Evolutionary conservation across 2,113 vertebrate genomes (phyloP).

Genomic region (Grantiella picta): DNA sequence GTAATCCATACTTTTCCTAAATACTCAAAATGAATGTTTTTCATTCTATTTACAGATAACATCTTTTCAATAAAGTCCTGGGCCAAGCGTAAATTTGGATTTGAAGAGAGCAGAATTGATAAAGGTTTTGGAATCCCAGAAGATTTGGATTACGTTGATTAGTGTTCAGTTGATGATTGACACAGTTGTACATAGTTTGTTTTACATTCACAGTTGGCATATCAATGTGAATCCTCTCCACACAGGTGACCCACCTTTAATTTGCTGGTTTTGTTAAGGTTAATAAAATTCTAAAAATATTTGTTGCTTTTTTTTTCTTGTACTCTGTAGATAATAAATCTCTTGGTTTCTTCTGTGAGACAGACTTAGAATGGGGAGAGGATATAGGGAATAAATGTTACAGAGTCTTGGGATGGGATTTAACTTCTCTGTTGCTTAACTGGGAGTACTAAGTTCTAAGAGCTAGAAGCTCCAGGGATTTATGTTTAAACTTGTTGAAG

Average conservation of each 20-base stretch:
- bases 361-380: not conserved
- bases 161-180: not conserved
- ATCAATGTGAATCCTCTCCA: not conserved
- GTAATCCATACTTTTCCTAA: not conserved
- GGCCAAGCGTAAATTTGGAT: slow-evolving; percentile 95
- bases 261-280: not conserved
- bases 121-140: slow-evolving; percentile 97
- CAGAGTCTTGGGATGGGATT: not conserved
- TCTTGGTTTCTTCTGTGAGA: not conserved
- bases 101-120: slow-evolving; percentile 89
- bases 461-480: not conserved
- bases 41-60: slow-evolving; percentile 83
- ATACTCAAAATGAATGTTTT: slow-evolving; percentile 14
- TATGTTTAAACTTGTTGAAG: not conserved
- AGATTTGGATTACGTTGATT: slow-evolving; percentile 96
- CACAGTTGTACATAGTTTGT: slow-evolving; percentile 22
- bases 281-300: slow-evolving; percentile 61
- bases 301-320: not conserved
- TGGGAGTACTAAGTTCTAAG: not conserved
- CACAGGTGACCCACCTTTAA: not conserved
- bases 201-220: not conserved
- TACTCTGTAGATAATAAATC: not conserved
- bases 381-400: not conserved
- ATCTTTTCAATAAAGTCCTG: slow-evolving; percentile 95
- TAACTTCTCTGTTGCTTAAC: not conserved